Base-by-base conservation (phyloP, 2,797 vertebrate species). In the Crocidura indochinensis region DNA sequence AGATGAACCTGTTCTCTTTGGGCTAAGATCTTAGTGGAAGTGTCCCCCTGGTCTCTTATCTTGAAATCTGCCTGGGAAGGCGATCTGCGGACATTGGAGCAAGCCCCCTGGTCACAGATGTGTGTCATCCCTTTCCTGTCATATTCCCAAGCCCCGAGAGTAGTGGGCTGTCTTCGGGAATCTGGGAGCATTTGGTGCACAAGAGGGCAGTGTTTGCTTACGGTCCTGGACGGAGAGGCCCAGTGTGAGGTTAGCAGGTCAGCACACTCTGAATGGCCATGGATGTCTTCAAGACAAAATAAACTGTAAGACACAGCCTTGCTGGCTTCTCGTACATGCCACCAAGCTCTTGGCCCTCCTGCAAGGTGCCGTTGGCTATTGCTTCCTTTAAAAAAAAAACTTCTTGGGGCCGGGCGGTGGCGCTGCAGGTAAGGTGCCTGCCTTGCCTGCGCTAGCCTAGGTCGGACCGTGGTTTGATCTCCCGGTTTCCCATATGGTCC, bases 191-290 rank as follows among this genome's bases (percentile, higher is more conserved):
- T 65, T 27, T 20, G 11, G 96, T 95, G 97, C 98, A 97, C 97
- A 97, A 98, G 98, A 98, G 98, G 98, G 98, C 98, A 98, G 97
- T 97, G 64, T 98, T 97, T 95, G 94, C 97, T 97, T 94, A 20
- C 84, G 2, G 69, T 97, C 94, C 17, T 7, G 92, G 84, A 71
- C 81, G 17, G 69, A n/a, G 14, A 5, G 15, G 91, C 6, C 89
- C 82, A 82, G 6, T 74, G 20, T 51, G 19, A 0, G 95, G 96
- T 94, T 91, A 95, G 73, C 93, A 82, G 97, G 96, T 97, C 97
- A 93, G 88, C 7, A 0, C 9, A 84, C 65, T 82, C 82, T 85
- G 44, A 95, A 84, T 90, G 97, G 97, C 96, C 96, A 94, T 22
- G 0, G 88, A 83, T 88, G 85, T 81, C 87, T 89, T 85, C 0